Evolutionary conservation across 2,888 invertebrate species (phyloP), one percentile per base, ranked within the genome.

Genomic region (Augochlorella aurata): DNA sequence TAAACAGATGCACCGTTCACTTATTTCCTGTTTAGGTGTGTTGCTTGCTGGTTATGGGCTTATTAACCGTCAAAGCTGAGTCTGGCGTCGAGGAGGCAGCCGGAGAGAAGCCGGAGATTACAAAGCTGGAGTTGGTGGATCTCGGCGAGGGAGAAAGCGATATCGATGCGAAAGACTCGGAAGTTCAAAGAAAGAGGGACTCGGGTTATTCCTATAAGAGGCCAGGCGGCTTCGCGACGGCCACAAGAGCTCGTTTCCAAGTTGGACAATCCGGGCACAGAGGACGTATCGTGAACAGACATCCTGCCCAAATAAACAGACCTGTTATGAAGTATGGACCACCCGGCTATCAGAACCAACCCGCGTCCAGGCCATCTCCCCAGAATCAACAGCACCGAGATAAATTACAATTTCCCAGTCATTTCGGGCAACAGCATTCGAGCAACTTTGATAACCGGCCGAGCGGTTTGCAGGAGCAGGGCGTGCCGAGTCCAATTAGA

Each of bases 261-360:
- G 61, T 72, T 21, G 66, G 74, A 50, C 89, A 86, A n/a, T 68
- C 81, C 0, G 82, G 86, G 9, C 74, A 89, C 24, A 89, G 88
- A 77, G 89, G 89, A 10, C 88, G 90, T 68, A 86, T 90, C 29
- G 80, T 89, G 65, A 83, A 87, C 12, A 91, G 85, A 75, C 77
- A 87, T 45, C 89, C 89, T 4, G 84, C 79, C 38, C 91, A 89
- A 70, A 85, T 89, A 77, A 88, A 78, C 63, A 87, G 91, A 61
- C 93, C 93, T 0, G 90, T 92, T 21, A 88, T 75, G 38, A 90
- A 88, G 58, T 93, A 93, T 79, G 93, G 93, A 3, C 90, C 90
- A 10, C 93, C 93, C 0, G 82, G 74, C 75, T 87, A 88, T 38
- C 84, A 85, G 54, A 81, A 74, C 73, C 63, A 80, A 14, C 61